Evolutionary conservation across 2,888 invertebrate species (phyloP).

Genomic region (Nomada ferruginata): DNA sequence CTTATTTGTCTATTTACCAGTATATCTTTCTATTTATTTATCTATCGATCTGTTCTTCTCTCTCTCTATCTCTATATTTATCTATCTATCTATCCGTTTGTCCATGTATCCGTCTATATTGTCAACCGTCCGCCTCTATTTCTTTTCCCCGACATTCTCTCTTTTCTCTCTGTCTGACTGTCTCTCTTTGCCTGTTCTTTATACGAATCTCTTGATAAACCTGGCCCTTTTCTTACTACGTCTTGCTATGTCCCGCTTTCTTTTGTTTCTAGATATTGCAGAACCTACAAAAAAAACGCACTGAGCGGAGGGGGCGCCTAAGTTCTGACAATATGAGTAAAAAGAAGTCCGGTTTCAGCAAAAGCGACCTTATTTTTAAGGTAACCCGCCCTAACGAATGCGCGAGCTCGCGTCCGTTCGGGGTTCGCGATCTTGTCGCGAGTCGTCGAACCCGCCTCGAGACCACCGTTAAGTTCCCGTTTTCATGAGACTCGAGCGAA

Average conservation of each 20-base stretch:
- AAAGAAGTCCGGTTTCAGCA: constrained; percentile 96
- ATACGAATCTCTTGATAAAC: constrained; percentile 80
- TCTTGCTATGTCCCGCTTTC: constrained; percentile 90
- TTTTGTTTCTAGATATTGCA: constrained; percentile 98
- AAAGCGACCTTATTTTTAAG: constrained; percentile 99
- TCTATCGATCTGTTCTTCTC: too few species aligned
- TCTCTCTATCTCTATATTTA: constrained; percentile 7
- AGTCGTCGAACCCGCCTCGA: constrained; percentile 63
- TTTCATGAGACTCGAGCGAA: constrained; percentile 75
- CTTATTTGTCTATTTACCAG: constrained; percentile 8
- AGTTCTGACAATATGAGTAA: constrained; percentile 94
- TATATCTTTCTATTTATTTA: constrained; percentile 2
- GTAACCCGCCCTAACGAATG: constrained; percentile 90
- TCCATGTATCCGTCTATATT: constrained; percentile 3
- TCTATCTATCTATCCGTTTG: constrained; percentile 15
- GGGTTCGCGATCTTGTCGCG: constrained; percentile 64
- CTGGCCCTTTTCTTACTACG: constrained; percentile 87
- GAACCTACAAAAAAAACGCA: constrained; percentile 99
- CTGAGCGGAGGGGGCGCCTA: constrained; percentile 98
- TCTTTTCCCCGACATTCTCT: constrained; percentile 31
- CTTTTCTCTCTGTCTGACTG: constrained; percentile 37
- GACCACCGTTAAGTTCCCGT: constrained; percentile 61
- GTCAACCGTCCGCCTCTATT: constrained; percentile 2
- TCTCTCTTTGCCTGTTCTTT: constrained; percentile 48
- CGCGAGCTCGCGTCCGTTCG: constrained; percentile 80